Conservation (phyloP, 2,888 invertebrate genomes). For the Megaustenia siamemsis region DNA sequence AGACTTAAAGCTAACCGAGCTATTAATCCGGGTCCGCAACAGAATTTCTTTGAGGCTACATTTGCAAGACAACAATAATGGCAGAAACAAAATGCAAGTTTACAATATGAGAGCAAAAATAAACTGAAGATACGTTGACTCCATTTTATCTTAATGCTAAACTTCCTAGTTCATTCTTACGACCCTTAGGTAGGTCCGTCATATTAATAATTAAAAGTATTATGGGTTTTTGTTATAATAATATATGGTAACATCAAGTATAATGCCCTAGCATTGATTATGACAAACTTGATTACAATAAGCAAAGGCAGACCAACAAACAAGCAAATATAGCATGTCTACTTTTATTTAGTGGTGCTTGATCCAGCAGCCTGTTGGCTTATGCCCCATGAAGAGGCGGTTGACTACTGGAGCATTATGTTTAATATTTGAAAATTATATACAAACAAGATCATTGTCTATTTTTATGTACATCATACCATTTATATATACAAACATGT, state of each 20-base stretch:
- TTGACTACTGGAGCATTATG: too few species aligned
- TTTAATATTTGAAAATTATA: too few species aligned
- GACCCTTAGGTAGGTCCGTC: background rate
- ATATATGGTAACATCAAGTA: background rate
- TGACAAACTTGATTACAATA: slow-evolving; percentile 20
- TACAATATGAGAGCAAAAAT: background rate
- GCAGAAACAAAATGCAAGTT: background rate
- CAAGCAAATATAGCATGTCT: background rate
- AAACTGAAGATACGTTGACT: background rate
- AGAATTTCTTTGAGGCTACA: too few species aligned
- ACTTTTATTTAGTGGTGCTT: too few species aligned
- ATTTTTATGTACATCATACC: too few species aligned
- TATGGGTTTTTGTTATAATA: background rate
- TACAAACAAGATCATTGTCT: too few species aligned
- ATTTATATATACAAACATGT: background rate
- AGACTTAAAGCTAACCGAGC: too few species aligned
- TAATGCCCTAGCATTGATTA: slow-evolving; percentile 12
- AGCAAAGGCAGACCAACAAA: background rate
- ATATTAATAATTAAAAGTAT: background rate
- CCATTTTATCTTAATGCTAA: background rate
- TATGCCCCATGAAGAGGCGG: too few species aligned
- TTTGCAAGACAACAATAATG: background rate
- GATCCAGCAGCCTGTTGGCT: too few species aligned
- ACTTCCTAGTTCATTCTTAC: background rate
- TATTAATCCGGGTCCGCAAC: too few species aligned